Conservation (phyloP, 2,888 invertebrate species). For the Philaethria dido region DNA sequence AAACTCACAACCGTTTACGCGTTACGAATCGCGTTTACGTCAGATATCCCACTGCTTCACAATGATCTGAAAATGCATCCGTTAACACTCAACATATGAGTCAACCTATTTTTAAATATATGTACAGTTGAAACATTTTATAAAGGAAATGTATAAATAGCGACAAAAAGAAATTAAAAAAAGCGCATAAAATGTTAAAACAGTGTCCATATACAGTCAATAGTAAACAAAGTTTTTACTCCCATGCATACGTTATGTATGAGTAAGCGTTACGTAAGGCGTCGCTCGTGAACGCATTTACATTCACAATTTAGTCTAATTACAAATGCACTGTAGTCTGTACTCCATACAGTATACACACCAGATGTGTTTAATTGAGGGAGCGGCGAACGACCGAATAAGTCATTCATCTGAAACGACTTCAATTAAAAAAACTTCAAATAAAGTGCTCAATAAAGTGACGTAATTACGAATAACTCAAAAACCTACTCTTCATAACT, state of each 20-base stretch:
- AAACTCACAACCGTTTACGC: too few species aligned
- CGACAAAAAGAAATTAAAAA: background rate
- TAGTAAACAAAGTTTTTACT: background rate
- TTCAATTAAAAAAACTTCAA: too few species aligned
- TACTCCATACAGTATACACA: too few species aligned
- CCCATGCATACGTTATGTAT: background rate
- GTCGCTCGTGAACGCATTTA: background rate
- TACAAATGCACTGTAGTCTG: background rate
- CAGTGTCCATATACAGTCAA: background rate
- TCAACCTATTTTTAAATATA: too few species aligned
- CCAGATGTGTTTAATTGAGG: conserved; percentile 18
- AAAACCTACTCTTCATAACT: too few species aligned
- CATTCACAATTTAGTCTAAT: conserved; percentile 12
- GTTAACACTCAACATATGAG: too few species aligned
- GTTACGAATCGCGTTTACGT: too few species aligned
- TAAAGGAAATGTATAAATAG: background rate
- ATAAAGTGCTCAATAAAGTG: too few species aligned
- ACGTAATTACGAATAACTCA: too few species aligned
- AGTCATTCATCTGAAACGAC: background rate
- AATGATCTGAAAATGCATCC: too few species aligned
- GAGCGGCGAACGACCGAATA: conserved; percentile 8
- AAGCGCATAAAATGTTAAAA: background rate
- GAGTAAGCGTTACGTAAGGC: conserved; percentile 8
- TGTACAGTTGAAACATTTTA: too few species aligned
- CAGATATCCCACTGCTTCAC: too few species aligned